These are phyloP conservation scores for Calvadosia cruxmelitensis DNA, from an alignment of 30 jellyfish, hydroid and myxozoan species.

Conservation along the genomic window DNA sequence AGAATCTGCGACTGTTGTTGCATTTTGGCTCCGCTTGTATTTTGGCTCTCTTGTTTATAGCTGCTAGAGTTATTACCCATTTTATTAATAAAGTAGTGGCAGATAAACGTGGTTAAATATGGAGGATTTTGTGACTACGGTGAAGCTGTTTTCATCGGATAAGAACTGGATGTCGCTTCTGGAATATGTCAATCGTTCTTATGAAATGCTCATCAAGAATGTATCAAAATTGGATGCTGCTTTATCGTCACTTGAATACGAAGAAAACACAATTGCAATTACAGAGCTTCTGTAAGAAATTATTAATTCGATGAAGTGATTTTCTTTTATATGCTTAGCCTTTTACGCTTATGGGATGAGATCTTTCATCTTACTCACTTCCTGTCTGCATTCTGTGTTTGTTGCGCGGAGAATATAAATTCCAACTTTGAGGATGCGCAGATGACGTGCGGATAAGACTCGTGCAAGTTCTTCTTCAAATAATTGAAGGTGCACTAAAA, in stretches of 20 bases:
- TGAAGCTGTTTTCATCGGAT: constrained; percentile 66
- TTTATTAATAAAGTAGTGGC: neutral
- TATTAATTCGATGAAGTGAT: too few species aligned
- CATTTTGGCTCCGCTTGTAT: too few species aligned
- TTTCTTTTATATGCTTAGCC: too few species aligned
- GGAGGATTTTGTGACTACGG: constrained; percentile 94
- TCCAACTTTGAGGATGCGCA: too few species aligned
- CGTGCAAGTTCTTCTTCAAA: too few species aligned
- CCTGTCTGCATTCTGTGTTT: too few species aligned
- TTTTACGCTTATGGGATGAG: neutral
- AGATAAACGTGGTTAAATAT: constrained; percentile 2
- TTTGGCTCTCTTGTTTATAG: too few species aligned
- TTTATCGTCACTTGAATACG: constrained; percentile 66
- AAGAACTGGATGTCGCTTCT: constrained; percentile 70
- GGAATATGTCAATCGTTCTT: constrained; percentile 64
- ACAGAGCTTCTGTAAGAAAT: constrained; percentile 55
- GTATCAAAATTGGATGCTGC: constrained; percentile 84
- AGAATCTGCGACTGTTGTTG: too few species aligned
- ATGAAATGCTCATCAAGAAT: constrained; percentile 50
- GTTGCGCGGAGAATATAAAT: too few species aligned
- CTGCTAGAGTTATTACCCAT: neutral
- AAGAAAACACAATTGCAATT: constrained; percentile 61
- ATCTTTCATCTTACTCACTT: too few species aligned
- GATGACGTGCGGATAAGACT: too few species aligned
- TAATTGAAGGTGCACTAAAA: too few species aligned